phyloP scores from a whole-genome alignment of 2,888 invertebrate genomes.

The Drosophila antonietae region DNA sequence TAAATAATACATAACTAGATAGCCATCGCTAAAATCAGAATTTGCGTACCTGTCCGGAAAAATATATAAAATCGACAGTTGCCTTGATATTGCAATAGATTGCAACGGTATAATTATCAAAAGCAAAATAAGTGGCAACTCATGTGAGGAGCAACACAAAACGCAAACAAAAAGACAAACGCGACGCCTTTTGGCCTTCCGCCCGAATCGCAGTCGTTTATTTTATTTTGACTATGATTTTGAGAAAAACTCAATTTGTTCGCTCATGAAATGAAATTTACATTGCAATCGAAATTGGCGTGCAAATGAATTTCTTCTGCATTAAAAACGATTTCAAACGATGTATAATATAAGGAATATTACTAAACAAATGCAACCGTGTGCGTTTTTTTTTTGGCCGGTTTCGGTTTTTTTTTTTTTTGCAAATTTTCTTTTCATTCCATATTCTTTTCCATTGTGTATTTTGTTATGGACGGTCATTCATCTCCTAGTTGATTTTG shows the following conservation, averaged over 20 bases:
- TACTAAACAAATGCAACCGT: conserved; percentile 65
- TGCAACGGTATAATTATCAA: conserved; percentile 53
- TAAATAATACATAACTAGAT: conserved; percentile 27
- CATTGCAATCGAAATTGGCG: conserved; percentile 17
- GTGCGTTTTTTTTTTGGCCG: conserved; percentile 51
- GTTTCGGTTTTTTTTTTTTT: conserved; percentile 60
- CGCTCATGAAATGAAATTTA: conserved; percentile 33
- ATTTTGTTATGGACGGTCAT: conserved; percentile 78
- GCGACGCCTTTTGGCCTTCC: conserved; percentile 63
- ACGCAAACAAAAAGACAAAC: conserved; percentile 70
- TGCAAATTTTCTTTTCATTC: conserved; percentile 58
- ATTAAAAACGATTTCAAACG: conserved; percentile 25
- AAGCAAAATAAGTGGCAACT: conserved; percentile 71
- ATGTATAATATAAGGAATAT: conserved; percentile 15
- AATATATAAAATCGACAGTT: conserved; percentile 53
- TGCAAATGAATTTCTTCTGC: conserved; percentile 19
- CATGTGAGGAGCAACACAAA: conserved; percentile 55
- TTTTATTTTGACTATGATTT: conserved; percentile 60
- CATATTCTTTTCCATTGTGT: conserved; percentile 63
- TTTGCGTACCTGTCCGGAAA: conserved; percentile 25
- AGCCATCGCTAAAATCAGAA: conserved; percentile 21
- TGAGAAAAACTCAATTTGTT: conserved; percentile 56
- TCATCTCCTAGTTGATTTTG: conserved; percentile 77
- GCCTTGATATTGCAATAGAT: conserved; percentile 53
- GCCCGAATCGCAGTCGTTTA: conserved; percentile 45